Base-by-base conservation (phyloP, 2,888 invertebrate species). In the Incurvaria masculella region DNA sequence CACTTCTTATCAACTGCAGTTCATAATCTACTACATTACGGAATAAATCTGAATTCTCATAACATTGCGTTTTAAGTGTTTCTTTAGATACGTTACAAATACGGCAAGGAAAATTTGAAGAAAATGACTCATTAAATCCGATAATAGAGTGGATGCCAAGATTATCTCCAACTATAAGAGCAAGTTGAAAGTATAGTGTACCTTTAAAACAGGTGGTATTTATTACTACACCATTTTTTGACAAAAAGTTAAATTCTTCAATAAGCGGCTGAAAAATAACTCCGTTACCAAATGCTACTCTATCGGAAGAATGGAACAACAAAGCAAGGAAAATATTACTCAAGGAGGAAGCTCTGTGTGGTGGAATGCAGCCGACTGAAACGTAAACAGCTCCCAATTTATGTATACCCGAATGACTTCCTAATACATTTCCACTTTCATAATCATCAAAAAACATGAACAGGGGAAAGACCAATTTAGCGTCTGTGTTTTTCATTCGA, bases 371-470 rank as follows among this genome's bases (percentile, higher is more conserved):
- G 43, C 47, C 52, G 40, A 54, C 52, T 14, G 52, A 49, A n/a
- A 46, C 49, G 45, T 56, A 53, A 5, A 53, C 49, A 21, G 47
- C 51, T 6, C 53, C 52, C 27, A 54, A 45, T 52, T 55, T 55
- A 44, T 52, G 47, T 27, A 45, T 50, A 16, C 49, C 50, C 17
- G 49, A 21, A 42, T 54, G 55, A 39, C 47, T 51, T 16, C 54
- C 53, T 41, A 53, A 39, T 1, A 49, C 45, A 39, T 56, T 54
- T 20, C 49, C 50, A 38, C 51, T 49, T 49, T 55, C 56, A 17
- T 51, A 49, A 16, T 54, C 55, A 45, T 56, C 54, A 49, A 50
- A 53, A 44, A 50, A 55, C 33, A 55, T 19, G 27, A 49, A 49
- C 10, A 54, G 42, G 16, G 55, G 53, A 44, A 56, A 46, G 8